These are phyloP conservation scores for Melanotus villosus DNA, from an alignment of 2,888 invertebrate species.

Conservation along the genomic window DNA sequence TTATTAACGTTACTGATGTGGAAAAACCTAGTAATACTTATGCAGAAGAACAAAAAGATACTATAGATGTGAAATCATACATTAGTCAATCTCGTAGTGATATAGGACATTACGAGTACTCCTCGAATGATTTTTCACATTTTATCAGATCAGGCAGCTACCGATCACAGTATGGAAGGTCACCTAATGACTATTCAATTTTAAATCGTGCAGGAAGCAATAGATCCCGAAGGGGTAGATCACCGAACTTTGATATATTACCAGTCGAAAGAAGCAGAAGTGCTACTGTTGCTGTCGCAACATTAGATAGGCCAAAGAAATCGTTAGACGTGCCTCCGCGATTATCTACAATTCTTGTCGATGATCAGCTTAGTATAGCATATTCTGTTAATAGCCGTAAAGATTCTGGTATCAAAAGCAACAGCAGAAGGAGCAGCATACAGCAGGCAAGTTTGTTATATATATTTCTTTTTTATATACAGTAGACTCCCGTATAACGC, in stretches of 20 bases:
- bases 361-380: conserved; percentile 81
- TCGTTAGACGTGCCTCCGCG: conserved; percentile 66
- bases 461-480: too few relatives aligned
- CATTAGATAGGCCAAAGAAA: conserved; percentile 68
- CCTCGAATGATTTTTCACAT: conserved; percentile 69
- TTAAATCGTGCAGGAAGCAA: conserved; percentile 67
- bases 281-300: conserved; percentile 62
- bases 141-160: conserved; percentile 81
- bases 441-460: conserved; percentile 76
- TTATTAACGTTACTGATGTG: conserved; percentile 39
- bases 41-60: conserved; percentile 68
- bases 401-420: conserved; percentile 90
- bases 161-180: conserved; percentile 78
- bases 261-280: conserved; percentile 59
- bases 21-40: conserved; percentile 49
- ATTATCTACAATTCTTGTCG: conserved; percentile 64
- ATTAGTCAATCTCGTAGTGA: conserved; percentile 82
- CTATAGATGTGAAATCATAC: conserved; percentile 81
- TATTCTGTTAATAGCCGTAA: conserved; percentile 87
- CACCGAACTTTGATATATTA: conserved; percentile 63
- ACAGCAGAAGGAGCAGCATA: conserved; percentile 87
- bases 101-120: conserved; percentile 69
- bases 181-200: conserved; percentile 67
- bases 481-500: too few relatives aligned
- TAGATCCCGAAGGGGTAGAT: conserved; percentile 69